Evolutionary conservation across 2,888 invertebrate genomes (phyloP).

Genomic region (Melolontha melolontha): DNA sequence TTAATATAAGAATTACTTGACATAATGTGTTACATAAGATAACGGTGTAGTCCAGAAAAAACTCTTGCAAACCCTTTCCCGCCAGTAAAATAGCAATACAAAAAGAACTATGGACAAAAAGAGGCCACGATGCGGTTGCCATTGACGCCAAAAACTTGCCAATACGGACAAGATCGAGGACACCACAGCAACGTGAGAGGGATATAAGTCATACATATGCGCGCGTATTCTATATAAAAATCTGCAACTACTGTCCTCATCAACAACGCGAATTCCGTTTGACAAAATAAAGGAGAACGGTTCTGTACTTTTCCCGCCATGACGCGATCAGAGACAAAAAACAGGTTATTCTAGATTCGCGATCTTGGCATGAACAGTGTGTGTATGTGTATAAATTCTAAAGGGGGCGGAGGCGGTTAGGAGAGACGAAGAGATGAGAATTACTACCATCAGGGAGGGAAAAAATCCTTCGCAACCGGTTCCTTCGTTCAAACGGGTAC

Average conservation of each 20-base stretch:
- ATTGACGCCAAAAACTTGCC: slow-evolving; percentile 26
- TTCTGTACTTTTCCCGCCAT: slow-evolving; percentile 52
- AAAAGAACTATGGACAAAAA: slow-evolving; percentile 10
- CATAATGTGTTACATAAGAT: neutral
- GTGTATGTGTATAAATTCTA: slow-evolving; percentile 39
- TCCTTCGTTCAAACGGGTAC: slow-evolving; percentile 38
- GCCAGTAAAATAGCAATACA: slow-evolving; percentile 1
- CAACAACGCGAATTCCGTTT: slow-evolving; percentile 40
- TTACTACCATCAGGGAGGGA: slow-evolving; percentile 27
- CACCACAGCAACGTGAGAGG: slow-evolving; percentile 12
- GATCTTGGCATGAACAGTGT: slow-evolving; percentile 54
- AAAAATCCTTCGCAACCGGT: slow-evolving; percentile 32
- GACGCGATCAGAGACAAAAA: slow-evolving; percentile 49
- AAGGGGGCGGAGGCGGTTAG: slow-evolving; percentile 65
- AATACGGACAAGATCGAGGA: slow-evolving; percentile 21
- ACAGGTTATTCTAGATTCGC: slow-evolving; percentile 63
- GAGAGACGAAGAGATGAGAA: slow-evolving; percentile 50
- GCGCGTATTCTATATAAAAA: slow-evolving; percentile 24
- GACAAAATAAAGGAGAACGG: slow-evolving; percentile 41
- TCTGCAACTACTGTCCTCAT: slow-evolving; percentile 33
- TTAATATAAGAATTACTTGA: too few species aligned
- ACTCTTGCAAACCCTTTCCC: slow-evolving; percentile 7
- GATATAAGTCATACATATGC: slow-evolving; percentile 8
- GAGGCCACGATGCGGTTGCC: slow-evolving; percentile 12
- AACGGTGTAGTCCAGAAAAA: slow-evolving; percentile 1